Evolutionary conservation across 2,888 invertebrate species (phyloP).

Genomic region (Thumatha senex): DNA sequence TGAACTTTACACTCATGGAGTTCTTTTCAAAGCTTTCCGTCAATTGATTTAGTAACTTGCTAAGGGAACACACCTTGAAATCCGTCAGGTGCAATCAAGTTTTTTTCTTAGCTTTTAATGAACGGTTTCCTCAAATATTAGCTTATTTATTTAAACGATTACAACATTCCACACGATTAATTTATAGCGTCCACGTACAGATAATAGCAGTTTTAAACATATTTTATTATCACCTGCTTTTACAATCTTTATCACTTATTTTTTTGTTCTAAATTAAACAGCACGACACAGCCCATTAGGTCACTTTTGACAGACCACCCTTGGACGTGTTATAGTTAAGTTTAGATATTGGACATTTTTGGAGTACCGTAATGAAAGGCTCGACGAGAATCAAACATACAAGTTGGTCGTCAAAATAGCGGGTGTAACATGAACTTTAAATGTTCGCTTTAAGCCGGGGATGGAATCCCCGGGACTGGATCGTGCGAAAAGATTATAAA

Average conservation of each 20-base stretch:
- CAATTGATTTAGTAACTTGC: constrained; percentile 4
- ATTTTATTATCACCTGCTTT: constrained; percentile 12
- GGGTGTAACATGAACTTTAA: no score
- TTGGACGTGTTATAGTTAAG: background rate
- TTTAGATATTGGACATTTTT: background rate
- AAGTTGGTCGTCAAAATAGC: no score
- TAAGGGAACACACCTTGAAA: constrained; percentile 3
- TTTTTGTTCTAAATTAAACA: constrained; percentile 9
- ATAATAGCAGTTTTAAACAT: background rate
- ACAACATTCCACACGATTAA: constrained; percentile 8
- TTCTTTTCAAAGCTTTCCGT: background rate
- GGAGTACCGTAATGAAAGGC: no score
- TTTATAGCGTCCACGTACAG: constrained; percentile 1
- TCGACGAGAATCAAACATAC: background rate
- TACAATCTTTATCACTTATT: background rate
- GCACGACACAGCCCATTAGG: constrained; percentile 5
- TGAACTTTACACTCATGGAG: background rate
- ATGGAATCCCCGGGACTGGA: no score
- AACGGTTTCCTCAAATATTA: constrained; percentile 7
- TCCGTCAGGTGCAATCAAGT: constrained; percentile 7
- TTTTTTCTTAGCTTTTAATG: constrained; percentile 11
- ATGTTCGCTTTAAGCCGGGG: no score
- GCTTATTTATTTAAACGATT: constrained; percentile 14
- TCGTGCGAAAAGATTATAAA: no score
- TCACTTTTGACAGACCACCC: constrained; percentile 5